A percentile compares a stretch with the other conserved stretches of the same genome.
Evolutionary conservation across 2,797 vertebrate genomes (phyloP).

Genomic region (Dermochelys coriacea): DNA sequence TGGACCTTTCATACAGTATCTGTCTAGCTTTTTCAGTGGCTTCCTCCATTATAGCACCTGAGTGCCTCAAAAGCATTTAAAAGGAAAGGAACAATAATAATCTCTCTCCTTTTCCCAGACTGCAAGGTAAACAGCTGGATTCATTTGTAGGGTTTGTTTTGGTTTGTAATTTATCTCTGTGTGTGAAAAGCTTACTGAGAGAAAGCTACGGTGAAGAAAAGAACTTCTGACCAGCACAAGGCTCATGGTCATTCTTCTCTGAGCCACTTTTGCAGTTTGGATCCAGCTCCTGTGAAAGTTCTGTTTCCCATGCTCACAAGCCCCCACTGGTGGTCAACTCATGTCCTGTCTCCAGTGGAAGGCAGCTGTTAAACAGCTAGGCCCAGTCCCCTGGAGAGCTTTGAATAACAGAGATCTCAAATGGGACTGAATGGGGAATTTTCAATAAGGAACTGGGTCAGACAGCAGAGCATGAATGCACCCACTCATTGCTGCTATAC

Average conservation of each 20-base stretch:
- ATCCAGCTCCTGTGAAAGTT: background rate
- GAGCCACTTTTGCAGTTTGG: background rate
- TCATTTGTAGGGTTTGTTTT: background rate
- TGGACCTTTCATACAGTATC: background rate
- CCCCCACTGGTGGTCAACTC: background rate
- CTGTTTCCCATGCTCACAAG: background rate
- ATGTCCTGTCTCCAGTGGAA: background rate
- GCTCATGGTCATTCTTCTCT: background rate
- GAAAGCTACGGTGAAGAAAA: too few relatives aligned
- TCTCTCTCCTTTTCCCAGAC: background rate
- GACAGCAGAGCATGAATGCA: background rate
- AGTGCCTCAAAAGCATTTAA: background rate
- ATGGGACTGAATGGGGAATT: background rate
- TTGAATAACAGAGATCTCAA: background rate
- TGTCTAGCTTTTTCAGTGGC: background rate
- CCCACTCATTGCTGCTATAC: background rate
- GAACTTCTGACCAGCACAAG: background rate
- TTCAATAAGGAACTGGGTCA: background rate
- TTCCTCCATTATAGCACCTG: background rate
- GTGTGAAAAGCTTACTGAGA: too few relatives aligned
- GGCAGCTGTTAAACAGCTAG: background rate
- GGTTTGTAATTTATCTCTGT: too few relatives aligned
- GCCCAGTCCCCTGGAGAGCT: background rate
- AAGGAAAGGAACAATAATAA: background rate
- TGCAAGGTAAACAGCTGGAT: background rate